A percentile compares a stretch with the other conserved stretches of the same genome.
phyloP scores from a whole-genome alignment of 2,888 invertebrate genomes.

The Lymantria monacha region DNA sequence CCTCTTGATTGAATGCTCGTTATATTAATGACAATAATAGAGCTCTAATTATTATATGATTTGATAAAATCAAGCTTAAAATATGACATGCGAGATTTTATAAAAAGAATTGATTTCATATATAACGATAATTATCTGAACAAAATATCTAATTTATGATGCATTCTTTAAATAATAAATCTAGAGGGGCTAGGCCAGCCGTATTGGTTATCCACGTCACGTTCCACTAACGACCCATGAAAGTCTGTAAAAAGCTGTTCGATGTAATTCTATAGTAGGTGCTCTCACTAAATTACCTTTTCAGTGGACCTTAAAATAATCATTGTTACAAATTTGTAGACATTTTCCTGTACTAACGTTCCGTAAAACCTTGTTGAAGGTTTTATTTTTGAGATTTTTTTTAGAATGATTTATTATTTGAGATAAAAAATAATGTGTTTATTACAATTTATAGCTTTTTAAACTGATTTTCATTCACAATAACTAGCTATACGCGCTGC shows the following conservation, averaged over 20 bases:
- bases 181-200: not conserved
- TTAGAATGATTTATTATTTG: not conserved
- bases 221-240: not conserved
- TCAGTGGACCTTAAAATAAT: not conserved
- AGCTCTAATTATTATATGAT: no score
- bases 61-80: no score
- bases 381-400: not conserved
- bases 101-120: no score
- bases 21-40: no score
- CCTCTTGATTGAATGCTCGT: no score
- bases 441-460: no score
- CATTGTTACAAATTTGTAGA: not conserved
- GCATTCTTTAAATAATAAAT: not conserved
- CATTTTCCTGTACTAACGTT: not conserved
- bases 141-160: not conserved
- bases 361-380: not conserved
- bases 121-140: no score
- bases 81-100: no score
- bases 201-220: not conserved
- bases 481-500: no score
- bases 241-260: not conserved
- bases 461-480: no score
- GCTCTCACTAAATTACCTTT: not conserved
- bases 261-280: not conserved
- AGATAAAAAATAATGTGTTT: no score